Evolutionary conservation across 2,888 invertebrate genomes (phyloP), one percentile per base, ranked within the genome.

Genomic region (Scaptomyza polygonia): DNA sequence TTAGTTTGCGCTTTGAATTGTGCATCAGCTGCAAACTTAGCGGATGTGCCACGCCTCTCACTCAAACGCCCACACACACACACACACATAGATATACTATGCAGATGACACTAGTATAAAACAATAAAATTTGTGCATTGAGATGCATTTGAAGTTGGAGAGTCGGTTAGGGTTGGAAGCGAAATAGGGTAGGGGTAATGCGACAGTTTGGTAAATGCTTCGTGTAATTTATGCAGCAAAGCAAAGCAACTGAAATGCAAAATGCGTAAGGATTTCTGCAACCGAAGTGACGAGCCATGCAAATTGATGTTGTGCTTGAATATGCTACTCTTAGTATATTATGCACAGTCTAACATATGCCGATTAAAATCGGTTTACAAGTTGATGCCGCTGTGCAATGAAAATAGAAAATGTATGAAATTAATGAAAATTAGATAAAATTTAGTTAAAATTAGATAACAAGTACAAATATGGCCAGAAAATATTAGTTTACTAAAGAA

Each of bases 221-320:
- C 49, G 64, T 72, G 82, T 75, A 81, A 78, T 85, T 85, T 81
- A 81, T 81, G 82, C 80, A 85, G 62, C 80, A 76, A 75, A 62
- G 79, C 76, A 78, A 72, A 86, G 67, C 81, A 74, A 67, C 69
- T 67, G 61, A 85, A 79, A 75, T 78, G 67, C 68, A 72, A 82
- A 77, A 80, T 74, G 66, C 75, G 75, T 72, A 49, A 67, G 75
- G 83, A 79, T 79, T 83, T 79, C 16, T 54, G 49, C 56, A 32
- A 56, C 52, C 63, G 34, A 79, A 75, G 65, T 75, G 82, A 67
- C 59, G 82, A 72, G 78, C 78, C 79, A 83, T 79, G 84, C 77
- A 83, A 79, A 75, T 72, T 72, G 76, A 72, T 69, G 56, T 57
- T 54, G 39, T 53, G 48, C 39, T 44, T n/a, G 32, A 47, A 43